phyloP scores from a whole-genome alignment of 2,113 vertebrate genomes.

The Hepsetus odoe region DNA sequence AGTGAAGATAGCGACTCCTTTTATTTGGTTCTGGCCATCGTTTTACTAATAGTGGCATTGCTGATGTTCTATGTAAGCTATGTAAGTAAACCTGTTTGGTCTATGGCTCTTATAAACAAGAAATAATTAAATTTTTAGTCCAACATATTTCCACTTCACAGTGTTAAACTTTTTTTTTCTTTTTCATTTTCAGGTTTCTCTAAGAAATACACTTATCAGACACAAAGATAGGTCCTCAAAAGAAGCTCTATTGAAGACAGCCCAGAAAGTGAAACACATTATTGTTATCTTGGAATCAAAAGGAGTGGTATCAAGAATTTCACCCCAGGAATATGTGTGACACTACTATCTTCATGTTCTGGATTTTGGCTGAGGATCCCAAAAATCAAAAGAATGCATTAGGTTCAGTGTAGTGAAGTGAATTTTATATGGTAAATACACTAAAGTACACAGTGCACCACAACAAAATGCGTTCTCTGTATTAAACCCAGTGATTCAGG shows the following conservation, averaged over 20 bases:
- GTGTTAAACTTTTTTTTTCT: neutral
- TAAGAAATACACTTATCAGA: slow-evolving; percentile 54
- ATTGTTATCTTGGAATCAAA: slow-evolving; percentile 31
- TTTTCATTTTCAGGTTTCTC: slow-evolving; percentile 52
- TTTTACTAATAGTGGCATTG: slow-evolving; percentile 55
- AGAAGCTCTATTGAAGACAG: slow-evolving; percentile 29
- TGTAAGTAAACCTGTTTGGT: slow-evolving; percentile 64
- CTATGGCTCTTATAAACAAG: too few relatives aligned
- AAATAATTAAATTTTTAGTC: slow-evolving; percentile 11
- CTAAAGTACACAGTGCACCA: too few relatives aligned
- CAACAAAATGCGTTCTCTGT: too few relatives aligned
- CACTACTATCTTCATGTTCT: neutral
- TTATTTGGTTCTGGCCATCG: slow-evolving; percentile 48
- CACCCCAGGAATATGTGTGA: slow-evolving; percentile 44
- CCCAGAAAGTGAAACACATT: slow-evolving; percentile 11
- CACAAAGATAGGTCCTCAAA: slow-evolving; percentile 39
- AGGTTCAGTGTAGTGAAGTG: too few relatives aligned
- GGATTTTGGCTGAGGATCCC: neutral
- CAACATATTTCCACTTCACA: neutral
- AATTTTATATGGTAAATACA: too few relatives aligned
- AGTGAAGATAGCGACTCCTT: neutral
- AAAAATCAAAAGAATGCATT: neutral
- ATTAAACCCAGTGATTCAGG: too few relatives aligned
- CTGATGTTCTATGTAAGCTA: slow-evolving; percentile 61
- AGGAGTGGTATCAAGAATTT: slow-evolving; percentile 13